phyloP scores from a whole-genome alignment of 2,888 invertebrate species.

The Periphyllus acericola region DNA sequence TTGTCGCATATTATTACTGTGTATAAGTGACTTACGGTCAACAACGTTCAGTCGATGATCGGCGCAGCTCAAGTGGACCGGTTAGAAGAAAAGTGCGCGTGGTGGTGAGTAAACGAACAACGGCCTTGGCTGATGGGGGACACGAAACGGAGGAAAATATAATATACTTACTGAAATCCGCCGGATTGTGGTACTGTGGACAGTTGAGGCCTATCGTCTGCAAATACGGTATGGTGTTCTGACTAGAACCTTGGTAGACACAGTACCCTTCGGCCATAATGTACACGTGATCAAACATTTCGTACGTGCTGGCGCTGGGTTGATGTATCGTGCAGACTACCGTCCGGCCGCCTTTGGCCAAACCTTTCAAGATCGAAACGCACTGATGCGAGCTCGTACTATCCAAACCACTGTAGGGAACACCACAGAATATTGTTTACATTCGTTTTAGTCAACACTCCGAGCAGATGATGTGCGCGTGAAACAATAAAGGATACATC shows the following conservation, averaged over 20 bases:
- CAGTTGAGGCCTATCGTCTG: conserved; percentile 70
- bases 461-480: no score
- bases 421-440: not conserved
- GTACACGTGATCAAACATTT: conserved; percentile 72
- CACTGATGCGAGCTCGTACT: conserved; percentile 71
- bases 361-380: conserved; percentile 69
- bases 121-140: not conserved
- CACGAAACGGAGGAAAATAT: not conserved
- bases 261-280: conserved; percentile 72
- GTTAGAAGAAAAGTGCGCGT: conserved; percentile 32
- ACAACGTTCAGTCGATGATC: conserved; percentile 5
- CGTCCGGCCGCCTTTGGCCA: conserved; percentile 70
- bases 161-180: conserved; percentile 71
- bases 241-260: conserved; percentile 71
- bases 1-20: not conserved
- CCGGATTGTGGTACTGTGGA: conserved; percentile 73
- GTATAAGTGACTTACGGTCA: conserved; percentile 27
- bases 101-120: not conserved
- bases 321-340: conserved; percentile 74
- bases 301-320: conserved; percentile 72
- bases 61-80: not conserved
- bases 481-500: not conserved
- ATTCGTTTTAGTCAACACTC: no score
- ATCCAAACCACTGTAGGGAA: conserved; percentile 72
- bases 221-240: conserved; percentile 70